These are phyloP conservation scores for Chymomyza fuscimana DNA, from an alignment of 2,888 invertebrate genomes.

Conservation along the genomic window DNA sequence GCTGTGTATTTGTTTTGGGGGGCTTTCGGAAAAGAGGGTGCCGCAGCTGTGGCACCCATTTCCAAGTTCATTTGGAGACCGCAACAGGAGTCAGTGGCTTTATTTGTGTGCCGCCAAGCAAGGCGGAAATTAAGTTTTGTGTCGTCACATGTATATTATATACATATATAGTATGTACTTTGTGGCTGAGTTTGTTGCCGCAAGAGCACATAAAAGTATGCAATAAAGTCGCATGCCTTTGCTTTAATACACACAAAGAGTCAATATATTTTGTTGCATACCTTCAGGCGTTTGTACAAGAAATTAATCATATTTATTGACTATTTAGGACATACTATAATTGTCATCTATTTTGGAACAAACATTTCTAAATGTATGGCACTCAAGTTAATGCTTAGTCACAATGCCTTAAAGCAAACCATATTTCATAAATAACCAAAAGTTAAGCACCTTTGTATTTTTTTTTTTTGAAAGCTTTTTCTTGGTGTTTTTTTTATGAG, in stretches of 20 bases:
- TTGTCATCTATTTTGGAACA: background rate
- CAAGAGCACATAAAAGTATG: slow-evolving; percentile 3
- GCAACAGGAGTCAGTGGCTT: background rate
- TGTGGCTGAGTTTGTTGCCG: background rate
- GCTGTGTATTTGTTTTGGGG: background rate
- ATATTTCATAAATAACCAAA: background rate
- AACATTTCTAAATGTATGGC: background rate
- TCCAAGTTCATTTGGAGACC: background rate
- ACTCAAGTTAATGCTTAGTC: background rate
- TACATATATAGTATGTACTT: background rate
- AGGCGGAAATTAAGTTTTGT: slow-evolving; percentile 8
- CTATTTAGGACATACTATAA: background rate
- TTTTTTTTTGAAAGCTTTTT: background rate
- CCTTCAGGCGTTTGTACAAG: background rate
- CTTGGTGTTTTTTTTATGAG: background rate
- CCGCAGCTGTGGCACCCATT: background rate
- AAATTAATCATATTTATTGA: background rate
- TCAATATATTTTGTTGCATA: background rate
- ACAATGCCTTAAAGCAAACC: background rate
- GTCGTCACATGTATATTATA: background rate
- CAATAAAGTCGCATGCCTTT: slow-evolving; percentile 1
- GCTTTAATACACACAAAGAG: background rate
- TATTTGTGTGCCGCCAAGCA: background rate
- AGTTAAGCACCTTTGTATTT: background rate
- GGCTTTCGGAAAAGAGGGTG: background rate